These are phyloP conservation scores for Paramormyrops kingsleyae DNA, from an alignment of 2,113 vertebrate species.

Conservation along the genomic window DNA sequence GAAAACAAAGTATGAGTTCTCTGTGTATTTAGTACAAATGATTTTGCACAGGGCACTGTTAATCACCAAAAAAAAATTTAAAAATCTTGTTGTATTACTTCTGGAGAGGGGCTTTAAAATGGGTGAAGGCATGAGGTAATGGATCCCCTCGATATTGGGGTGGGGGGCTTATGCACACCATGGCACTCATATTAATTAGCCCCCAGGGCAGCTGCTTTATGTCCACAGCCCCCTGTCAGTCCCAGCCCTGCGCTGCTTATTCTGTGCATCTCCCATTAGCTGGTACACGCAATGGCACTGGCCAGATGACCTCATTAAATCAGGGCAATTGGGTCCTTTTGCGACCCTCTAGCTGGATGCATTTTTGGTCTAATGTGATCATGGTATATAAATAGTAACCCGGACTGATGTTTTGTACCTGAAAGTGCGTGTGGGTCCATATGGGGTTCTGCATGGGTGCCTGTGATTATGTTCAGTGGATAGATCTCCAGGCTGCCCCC, in stretches of 20 bases:
- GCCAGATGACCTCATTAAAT: not conserved
- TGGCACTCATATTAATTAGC: conserved; percentile 29
- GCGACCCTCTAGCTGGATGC: not conserved
- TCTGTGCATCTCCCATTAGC: not conserved
- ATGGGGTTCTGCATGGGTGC: conserved; percentile 2
- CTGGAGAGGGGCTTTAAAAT: not conserved
- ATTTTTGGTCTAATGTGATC: not conserved
- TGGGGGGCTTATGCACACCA: conserved; percentile 1
- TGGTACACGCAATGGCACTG: not conserved
- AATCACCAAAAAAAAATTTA: not conserved
- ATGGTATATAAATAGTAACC: not conserved
- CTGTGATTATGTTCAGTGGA: conserved; percentile 24
- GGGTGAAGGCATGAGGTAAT: not conserved
- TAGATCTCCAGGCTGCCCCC: not conserved
- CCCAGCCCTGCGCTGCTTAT: conserved; percentile 29
- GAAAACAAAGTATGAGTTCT: not conserved
- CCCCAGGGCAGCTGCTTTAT: conserved; percentile 38
- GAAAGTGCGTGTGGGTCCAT: not conserved
- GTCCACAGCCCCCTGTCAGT: conserved; percentile 22
- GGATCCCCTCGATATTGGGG: not conserved
- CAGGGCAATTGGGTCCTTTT: not conserved
- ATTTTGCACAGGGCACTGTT: not conserved
- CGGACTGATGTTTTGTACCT: not conserved
- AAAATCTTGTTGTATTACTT: not conserved
- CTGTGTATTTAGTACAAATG: not conserved